These are phyloP conservation scores for Ceratoteleas bidentatus DNA, from an alignment of 1,140 invertebrate genomes.

Conservation along the genomic window DNA sequence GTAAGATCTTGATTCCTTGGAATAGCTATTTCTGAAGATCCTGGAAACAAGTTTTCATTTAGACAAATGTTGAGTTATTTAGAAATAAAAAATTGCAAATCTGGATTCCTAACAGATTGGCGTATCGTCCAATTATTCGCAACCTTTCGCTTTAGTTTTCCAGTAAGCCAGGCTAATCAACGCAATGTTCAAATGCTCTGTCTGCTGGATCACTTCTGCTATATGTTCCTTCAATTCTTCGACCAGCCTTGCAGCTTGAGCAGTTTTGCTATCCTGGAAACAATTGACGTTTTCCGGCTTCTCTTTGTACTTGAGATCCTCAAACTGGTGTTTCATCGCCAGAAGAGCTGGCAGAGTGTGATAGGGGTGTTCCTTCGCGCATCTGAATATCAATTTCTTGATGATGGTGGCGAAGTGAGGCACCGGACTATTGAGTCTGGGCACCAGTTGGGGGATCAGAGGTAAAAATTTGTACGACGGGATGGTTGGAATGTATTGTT, in stretches of 20 bases:
- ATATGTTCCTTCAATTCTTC: slow-evolving; percentile 35
- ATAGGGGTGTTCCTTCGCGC: slow-evolving; percentile 91
- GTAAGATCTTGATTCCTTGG: slow-evolving; percentile 54
- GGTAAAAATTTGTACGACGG: slow-evolving; percentile 92
- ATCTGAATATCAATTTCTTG: slow-evolving; percentile 82
- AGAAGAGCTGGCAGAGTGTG: slow-evolving; percentile 92
- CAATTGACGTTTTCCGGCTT: slow-evolving; percentile 2
- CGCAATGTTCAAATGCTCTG: slow-evolving; percentile 81
- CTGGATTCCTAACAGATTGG: too few species aligned
- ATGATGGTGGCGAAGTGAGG: slow-evolving; percentile 77
- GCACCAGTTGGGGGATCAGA: slow-evolving; percentile 92
- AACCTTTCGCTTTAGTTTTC: slow-evolving; percentile 36
- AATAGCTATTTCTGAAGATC: slow-evolving; percentile 19
- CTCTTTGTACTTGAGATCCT: slow-evolving; percentile 83
- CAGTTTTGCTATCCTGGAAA: slow-evolving; percentile 78
- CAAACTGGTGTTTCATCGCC: slow-evolving; percentile 88
- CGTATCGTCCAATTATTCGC: too few species aligned
- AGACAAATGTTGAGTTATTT: too few species aligned
- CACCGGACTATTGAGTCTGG: slow-evolving; percentile 84
- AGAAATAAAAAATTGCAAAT: too few species aligned
- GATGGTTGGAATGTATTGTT: slow-evolving; percentile 83
- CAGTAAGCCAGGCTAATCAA: slow-evolving; percentile 80
- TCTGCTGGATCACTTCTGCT: slow-evolving; percentile 69
- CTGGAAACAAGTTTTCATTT: slow-evolving; percentile 16
- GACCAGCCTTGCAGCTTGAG: slow-evolving; percentile 80